Evolutionary conservation across 2,113 vertebrate species (phyloP), one percentile per base, ranked within the genome.

Genomic region (Grallaria varia): DNA sequence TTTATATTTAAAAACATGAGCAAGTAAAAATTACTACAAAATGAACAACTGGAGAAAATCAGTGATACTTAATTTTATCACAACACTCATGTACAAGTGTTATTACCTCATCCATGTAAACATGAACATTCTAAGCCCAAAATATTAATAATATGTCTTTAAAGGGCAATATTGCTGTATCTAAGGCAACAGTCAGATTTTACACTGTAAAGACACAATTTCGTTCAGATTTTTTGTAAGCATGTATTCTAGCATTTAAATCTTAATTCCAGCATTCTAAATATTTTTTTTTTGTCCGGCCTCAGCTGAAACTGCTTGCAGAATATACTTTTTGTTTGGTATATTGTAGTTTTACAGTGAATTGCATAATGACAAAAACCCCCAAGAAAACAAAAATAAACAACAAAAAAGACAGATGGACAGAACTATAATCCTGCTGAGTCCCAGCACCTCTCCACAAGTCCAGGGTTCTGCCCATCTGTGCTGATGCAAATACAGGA

Each of bases 391-490:
- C 44, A 47, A 37, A 52, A 75, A 35, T 20, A 47, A 58, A 35
- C 23, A 28, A 22, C 35, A 47, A 37, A 58, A 69, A 33, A 7
- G 52, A 56, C 95, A 95, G 95, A 96, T 96, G 95, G 96, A 16
- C n/a, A 75, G 63, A 85, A 21, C 55, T 66, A n/a, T 64, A 81
- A 5, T 37, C 95, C 90, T 93, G 90, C 92, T 94, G 96, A 56
- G 95, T 56, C 52, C 20, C 83, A 93, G 69, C 83, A 86, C 56
- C 56, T 72, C 73, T 72, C 56, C 30, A 3, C 4, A 7, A 88
- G 31, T 23, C 68, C 72, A 88, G 37, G 31, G 20, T 88, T 85
- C 59, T 78, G 77, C 18, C 95, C 95, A 93, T 96, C 90, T 95
- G 93, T 77, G 72, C 39, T 31, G 42, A 56, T 86, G 35, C 68